Percentiles rank a stretch among this genome's conserved stretches.
Evolutionary conservation across 2,797 vertebrate species (phyloP).

Genomic region (Hypotaenidia philippensis): DNA sequence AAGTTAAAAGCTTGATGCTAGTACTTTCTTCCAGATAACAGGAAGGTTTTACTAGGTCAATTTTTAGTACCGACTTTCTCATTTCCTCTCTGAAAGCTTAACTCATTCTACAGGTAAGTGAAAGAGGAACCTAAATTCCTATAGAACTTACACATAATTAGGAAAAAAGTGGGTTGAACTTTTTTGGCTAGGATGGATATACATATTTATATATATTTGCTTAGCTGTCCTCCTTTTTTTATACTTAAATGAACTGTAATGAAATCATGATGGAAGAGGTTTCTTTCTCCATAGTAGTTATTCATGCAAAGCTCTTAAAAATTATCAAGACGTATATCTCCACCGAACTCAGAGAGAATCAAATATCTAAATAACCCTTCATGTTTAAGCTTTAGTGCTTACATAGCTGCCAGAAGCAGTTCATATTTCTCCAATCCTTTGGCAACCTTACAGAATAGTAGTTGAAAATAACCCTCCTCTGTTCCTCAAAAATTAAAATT

Average conservation of each 20-base stretch:
- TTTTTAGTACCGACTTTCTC: neutral
- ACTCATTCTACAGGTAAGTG: neutral
- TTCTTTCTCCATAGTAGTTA: neutral
- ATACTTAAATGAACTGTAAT: neutral
- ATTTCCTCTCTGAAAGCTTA: neutral
- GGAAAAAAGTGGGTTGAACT: neutral
- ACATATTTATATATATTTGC: fast-evolving
- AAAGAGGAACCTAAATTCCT: neutral
- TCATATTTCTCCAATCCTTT: neutral
- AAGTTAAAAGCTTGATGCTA: neutral
- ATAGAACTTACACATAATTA: neutral
- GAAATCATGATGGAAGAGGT: neutral
- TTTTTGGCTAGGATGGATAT: neutral
- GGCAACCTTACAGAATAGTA: neutral
- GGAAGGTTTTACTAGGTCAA: neutral
- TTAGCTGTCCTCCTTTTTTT: neutral
- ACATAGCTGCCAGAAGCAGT: neutral
- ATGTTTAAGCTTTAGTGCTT: neutral
- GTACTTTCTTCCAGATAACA: neutral
- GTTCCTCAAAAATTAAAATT: neutral
- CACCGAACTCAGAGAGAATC: neutral
- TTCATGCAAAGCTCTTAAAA: neutral
- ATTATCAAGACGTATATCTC: neutral
- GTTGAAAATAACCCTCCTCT: neutral
- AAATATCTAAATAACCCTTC: neutral